A percentile compares a stretch with the other conserved stretches of the same genome.
Evolutionary conservation across 1,140 invertebrate genomes (phyloP).

Genomic region (Apis dorsata): DNA sequence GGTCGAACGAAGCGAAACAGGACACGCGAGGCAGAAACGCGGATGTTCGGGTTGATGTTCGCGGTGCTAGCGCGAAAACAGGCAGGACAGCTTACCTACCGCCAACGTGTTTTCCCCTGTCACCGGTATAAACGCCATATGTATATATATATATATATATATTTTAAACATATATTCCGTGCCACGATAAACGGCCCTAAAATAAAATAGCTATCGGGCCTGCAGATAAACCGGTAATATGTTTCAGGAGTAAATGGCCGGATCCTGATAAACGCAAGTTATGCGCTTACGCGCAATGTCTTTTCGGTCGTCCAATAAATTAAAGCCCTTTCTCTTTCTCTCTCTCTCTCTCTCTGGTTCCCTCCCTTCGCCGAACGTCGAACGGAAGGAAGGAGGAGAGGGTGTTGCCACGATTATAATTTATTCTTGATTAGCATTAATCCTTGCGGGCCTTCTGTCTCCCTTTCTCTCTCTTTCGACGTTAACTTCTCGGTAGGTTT

Average conservation of each 20-base stretch:
- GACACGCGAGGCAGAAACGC: not conserved
- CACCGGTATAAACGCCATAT: not conserved
- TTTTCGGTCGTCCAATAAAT: slow-evolving; percentile 69
- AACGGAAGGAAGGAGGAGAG: slow-evolving; percentile 25
- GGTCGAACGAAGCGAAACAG: not conserved
- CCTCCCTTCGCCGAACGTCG: slow-evolving; percentile 3
- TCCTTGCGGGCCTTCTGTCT: slow-evolving; percentile 53
- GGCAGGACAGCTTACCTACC: slow-evolving; percentile 22
- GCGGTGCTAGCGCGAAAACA: slow-evolving; percentile 13
- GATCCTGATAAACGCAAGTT: slow-evolving; percentile 69
- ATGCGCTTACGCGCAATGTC: slow-evolving; percentile 69
- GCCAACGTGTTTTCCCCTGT: slow-evolving; percentile 2
- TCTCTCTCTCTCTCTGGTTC: not conserved
- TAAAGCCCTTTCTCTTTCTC: slow-evolving; percentile 39
- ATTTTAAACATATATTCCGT: slow-evolving; percentile 37
- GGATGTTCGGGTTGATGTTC: not conserved
- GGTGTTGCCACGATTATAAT: slow-evolving; percentile 71
- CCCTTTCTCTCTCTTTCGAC: slow-evolving; percentile 40
- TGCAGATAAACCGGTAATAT: slow-evolving; percentile 69
- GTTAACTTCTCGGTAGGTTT: slow-evolving; percentile 73
- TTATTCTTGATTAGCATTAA: slow-evolving; percentile 78
- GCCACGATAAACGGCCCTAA: slow-evolving; percentile 56
- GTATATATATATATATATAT: not conserved
- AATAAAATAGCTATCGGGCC: slow-evolving; percentile 65
- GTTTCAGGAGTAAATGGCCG: slow-evolving; percentile 65